These are phyloP conservation scores for Nematopogon swammerdamellus DNA, from an alignment of 2,888 invertebrate species.

Conservation along the genomic window DNA sequence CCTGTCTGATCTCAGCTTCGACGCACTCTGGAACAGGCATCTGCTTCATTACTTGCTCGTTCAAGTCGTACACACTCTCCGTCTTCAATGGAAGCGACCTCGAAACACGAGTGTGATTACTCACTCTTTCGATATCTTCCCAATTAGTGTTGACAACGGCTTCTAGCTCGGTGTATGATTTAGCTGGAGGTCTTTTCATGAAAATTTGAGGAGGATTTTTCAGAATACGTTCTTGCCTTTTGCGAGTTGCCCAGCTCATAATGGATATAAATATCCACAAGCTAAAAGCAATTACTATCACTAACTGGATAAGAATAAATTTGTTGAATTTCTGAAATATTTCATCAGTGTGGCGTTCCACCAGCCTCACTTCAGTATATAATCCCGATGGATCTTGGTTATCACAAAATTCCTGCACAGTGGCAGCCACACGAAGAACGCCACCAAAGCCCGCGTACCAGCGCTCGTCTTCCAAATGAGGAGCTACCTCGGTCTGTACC, in stretches of 20 bases:
- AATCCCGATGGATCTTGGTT: slow-evolving; percentile 16
- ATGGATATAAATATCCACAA: slow-evolving; percentile 9
- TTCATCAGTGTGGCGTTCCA: slow-evolving; percentile 20
- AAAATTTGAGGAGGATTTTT: too few relatives aligned
- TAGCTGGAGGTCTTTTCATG: slow-evolving; percentile 15
- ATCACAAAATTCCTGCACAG: slow-evolving; percentile 38
- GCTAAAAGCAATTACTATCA: slow-evolving; percentile 21
- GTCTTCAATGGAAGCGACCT: slow-evolving; percentile 22
- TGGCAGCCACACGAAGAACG: slow-evolving; percentile 36
- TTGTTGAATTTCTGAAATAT: neutral
- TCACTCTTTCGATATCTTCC: slow-evolving; percentile 11
- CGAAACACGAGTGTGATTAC: slow-evolving; percentile 21
- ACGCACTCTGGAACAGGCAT: slow-evolving; percentile 26
- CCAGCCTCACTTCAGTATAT: slow-evolving; percentile 13
- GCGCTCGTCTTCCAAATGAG: slow-evolving; percentile 35
- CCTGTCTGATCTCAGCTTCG: too few relatives aligned
- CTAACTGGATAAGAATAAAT: slow-evolving; percentile 20
- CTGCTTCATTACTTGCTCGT: slow-evolving; percentile 34
- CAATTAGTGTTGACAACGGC: slow-evolving; percentile 21
- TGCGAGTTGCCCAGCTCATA: neutral
- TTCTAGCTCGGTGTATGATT: slow-evolving; percentile 29
- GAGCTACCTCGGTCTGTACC: slow-evolving; percentile 42
- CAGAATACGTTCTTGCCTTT: too few relatives aligned
- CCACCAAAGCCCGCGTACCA: slow-evolving; percentile 41
- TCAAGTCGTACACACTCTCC: slow-evolving; percentile 36